phyloP scores from a whole-genome alignment of 2,113 vertebrate genomes.

The Picathartes gymnocephalus region DNA sequence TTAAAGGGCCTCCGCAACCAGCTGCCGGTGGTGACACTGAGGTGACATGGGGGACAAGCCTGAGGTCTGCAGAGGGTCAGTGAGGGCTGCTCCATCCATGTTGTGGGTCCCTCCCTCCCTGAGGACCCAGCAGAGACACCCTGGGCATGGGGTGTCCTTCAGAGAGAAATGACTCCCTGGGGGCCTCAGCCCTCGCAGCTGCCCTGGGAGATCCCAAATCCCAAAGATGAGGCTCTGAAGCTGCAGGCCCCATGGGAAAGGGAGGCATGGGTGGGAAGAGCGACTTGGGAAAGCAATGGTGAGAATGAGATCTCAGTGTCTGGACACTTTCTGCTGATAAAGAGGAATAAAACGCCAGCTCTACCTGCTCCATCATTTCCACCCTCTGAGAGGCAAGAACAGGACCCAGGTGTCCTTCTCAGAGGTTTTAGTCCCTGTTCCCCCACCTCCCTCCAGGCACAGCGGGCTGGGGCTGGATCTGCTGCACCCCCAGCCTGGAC shows the following conservation, averaged over 20 bases:
- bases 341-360: background rate
- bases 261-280: background rate
- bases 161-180: background rate
- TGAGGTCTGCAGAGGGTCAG: background rate
- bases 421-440: background rate
- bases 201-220: background rate
- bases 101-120: background rate
- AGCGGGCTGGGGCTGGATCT: background rate
- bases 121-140: background rate
- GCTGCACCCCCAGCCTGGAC: background rate
- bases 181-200: accelerated
- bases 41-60: background rate
- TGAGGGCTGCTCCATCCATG: background rate
- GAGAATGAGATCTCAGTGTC: background rate
- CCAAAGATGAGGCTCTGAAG: background rate
- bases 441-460: background rate
- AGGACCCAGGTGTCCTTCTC: background rate
- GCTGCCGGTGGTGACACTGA: background rate
- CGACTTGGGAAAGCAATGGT: background rate
- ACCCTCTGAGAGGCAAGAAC: background rate
- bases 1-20: slow-evolving; percentile 24
- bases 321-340: background rate
- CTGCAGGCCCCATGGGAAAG: background rate
- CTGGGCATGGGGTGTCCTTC: background rate
- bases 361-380: background rate